These are phyloP conservation scores for Sceloporus undulatus DNA, from an alignment of 2,113 vertebrate species.

Conservation along the genomic window DNA sequence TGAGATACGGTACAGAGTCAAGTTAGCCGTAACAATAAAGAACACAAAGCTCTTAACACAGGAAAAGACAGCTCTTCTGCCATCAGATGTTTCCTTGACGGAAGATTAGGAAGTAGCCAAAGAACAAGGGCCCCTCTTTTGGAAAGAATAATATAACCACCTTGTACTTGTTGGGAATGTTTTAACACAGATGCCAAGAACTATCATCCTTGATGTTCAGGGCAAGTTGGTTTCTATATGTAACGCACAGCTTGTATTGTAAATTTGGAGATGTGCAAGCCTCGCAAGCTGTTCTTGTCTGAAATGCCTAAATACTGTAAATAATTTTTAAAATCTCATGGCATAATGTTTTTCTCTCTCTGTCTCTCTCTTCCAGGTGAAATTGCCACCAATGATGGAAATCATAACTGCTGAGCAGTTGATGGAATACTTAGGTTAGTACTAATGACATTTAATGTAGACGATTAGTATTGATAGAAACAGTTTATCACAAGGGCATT, in stretches of 20 bases:
- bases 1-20: too few relatives aligned
- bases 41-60: too few relatives aligned
- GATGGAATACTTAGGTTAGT: constrained; percentile 99
- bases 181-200: not conserved
- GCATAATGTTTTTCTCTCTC: constrained; percentile 40
- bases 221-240: not conserved
- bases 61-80: not conserved
- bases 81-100: not conserved
- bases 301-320: not conserved
- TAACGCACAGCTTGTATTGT: not conserved
- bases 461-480: not conserved
- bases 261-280: not conserved
- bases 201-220: too few relatives aligned
- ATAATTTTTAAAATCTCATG: not conserved
- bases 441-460: not conserved
- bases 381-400: constrained; percentile 99
- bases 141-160: not conserved
- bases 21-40: too few relatives aligned
- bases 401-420: constrained; percentile 98
- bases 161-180: not conserved
- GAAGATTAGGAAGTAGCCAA: not conserved
- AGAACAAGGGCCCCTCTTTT: not conserved
- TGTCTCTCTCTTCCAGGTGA: constrained; percentile 84
- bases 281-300: constrained; percentile 27
- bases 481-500: not conserved